Percentiles rank a stretch among this genome's conserved stretches.
These are phyloP conservation scores for Tonatia bakeri DNA, from an alignment of 2,113 vertebrate species.

Conservation along the genomic window DNA sequence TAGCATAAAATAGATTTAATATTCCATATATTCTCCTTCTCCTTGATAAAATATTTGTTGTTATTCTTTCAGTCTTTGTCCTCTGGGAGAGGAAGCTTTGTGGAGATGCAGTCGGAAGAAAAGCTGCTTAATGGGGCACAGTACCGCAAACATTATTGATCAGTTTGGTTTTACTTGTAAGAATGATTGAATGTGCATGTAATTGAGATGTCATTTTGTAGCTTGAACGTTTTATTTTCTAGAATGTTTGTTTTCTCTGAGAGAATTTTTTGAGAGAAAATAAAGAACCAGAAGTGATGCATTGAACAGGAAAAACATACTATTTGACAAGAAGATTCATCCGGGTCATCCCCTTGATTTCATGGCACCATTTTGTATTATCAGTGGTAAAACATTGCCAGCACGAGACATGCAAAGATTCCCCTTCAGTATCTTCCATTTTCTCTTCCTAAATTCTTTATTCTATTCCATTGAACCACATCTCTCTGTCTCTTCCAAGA, in stretches of 20 bases:
- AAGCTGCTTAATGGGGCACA: conserved; percentile 76
- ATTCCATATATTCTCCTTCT: not conserved
- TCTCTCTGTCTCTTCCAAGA: not conserved
- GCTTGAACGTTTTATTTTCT: conserved; percentile 78
- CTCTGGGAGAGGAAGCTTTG: conserved; percentile 75
- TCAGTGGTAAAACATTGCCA: not conserved
- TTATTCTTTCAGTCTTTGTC: conserved; percentile 53
- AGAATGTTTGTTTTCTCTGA: conserved; percentile 65
- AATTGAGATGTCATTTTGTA: conserved; percentile 80
- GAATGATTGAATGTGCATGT: conserved; percentile 79
- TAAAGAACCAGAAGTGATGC: conserved; percentile 56
- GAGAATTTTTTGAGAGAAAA: conserved; percentile 69
- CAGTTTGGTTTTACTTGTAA: conserved; percentile 79
- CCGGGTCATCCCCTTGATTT: conserved; percentile 40
- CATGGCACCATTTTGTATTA: conserved; percentile 15
- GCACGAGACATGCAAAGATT: conserved; percentile 31
- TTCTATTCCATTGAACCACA: not conserved
- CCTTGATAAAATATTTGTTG: conserved; percentile 40
- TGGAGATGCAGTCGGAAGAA: conserved; percentile 74
- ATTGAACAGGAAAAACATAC: conserved; percentile 29
- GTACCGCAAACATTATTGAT: conserved; percentile 76
- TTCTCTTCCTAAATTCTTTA: not conserved
- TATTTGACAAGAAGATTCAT: conserved; percentile 48
- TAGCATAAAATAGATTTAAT: conserved; percentile 45
- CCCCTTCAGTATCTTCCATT: not conserved